Evolutionary conservation across 2,113 vertebrate genomes (phyloP).

Genomic region (Archilochus colubris): DNA sequence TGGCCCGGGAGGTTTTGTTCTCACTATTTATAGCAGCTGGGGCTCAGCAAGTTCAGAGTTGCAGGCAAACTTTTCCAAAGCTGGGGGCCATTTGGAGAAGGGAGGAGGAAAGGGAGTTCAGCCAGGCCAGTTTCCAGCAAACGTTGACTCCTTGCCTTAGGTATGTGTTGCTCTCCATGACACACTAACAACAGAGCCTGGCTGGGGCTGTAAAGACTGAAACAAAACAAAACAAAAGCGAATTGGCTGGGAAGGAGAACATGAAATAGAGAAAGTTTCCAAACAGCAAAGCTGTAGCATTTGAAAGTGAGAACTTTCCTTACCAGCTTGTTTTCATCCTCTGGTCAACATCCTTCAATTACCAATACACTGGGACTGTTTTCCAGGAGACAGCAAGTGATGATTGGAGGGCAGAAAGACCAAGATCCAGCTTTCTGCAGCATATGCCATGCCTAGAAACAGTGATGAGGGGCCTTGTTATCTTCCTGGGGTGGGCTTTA

Average conservation of each 20-base stretch:
- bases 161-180: conserved; percentile 64
- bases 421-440: background rate
- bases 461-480: background rate
- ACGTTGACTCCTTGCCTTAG: conserved; percentile 58
- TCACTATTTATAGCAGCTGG: conserved; percentile 57
- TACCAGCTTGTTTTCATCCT: background rate
- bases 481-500: background rate
- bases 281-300: background rate
- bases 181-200: conserved; percentile 49
- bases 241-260: conserved; percentile 21
- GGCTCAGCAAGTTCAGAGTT: conserved; percentile 55
- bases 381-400: background rate
- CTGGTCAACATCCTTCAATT: background rate
- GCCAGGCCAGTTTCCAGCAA: conserved; percentile 42
- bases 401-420: background rate
- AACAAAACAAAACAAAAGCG: background rate
- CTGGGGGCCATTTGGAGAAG: conserved; percentile 45
- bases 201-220: background rate
- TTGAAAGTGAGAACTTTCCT: conserved; percentile 22
- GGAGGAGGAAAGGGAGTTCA: conserved; percentile 37
- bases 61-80: conserved; percentile 61
- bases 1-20: conserved; percentile 54
- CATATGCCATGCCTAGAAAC: background rate
- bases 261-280: conserved; percentile 21
- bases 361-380: background rate